Percentiles rank a stretch among this genome's conserved stretches.
phyloP scores from a whole-genome alignment of 1,140 invertebrate species.

The Proales similis region DNA sequence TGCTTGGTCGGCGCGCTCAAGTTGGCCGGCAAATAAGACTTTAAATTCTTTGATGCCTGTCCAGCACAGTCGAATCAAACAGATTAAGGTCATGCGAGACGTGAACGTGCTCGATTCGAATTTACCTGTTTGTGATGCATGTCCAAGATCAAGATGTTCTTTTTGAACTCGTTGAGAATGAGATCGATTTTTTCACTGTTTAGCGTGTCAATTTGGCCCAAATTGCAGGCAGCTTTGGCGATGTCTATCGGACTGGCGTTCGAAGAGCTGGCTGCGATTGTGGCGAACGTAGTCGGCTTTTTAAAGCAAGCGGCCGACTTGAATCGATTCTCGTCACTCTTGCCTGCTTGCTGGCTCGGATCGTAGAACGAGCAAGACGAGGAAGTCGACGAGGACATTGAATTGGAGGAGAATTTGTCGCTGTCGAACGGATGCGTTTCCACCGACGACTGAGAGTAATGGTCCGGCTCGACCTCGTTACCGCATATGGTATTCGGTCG shows the following conservation, averaged over 20 bases:
- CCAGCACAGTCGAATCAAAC: too few relatives aligned
- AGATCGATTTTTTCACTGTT: constrained; percentile 14
- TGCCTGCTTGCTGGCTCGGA: not conserved
- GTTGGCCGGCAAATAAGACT: too few relatives aligned
- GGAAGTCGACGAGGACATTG: constrained; percentile 5
- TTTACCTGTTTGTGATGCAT: constrained; percentile 26
- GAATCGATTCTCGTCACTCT: not conserved
- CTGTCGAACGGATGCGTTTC: not conserved
- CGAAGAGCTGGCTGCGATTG: too few relatives aligned
- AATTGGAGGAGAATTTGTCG: not conserved
- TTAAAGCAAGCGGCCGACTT: constrained; percentile 2
- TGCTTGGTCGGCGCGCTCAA: too few relatives aligned
- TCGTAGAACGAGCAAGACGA: constrained; percentile 25
- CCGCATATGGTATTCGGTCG: too few relatives aligned
- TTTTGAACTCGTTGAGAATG: constrained; percentile 34
- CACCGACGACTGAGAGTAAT: too few relatives aligned
- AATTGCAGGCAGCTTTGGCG: constrained; percentile 16
- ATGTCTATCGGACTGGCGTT: too few relatives aligned
- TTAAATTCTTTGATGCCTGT: too few relatives aligned
- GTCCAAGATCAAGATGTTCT: constrained; percentile 35
- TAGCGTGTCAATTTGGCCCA: not conserved
- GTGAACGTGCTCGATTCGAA: too few relatives aligned
- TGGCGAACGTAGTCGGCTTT: constrained; percentile 30
- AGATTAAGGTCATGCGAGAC: too few relatives aligned
- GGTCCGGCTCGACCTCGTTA: too few relatives aligned